phyloP scores from a whole-genome alignment of 2,888 invertebrate species.

The Morinoia aosen region DNA sequence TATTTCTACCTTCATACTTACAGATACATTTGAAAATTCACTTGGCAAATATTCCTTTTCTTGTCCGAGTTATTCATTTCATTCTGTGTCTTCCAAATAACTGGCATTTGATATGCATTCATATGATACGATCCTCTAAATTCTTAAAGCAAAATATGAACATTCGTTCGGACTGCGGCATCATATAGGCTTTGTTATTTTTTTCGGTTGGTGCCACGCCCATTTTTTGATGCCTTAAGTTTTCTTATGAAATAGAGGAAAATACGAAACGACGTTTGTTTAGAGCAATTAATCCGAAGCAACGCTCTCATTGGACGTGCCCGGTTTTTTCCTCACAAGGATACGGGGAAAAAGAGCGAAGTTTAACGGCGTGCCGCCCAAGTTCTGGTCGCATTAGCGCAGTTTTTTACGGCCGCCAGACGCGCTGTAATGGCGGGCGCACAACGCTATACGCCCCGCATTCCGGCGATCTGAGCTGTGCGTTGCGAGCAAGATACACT shows the following conservation, averaged over 20 bases:
- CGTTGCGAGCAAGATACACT: neutral
- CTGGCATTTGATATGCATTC: too few species aligned
- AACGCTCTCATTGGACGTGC: neutral
- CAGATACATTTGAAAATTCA: too few species aligned
- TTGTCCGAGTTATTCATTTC: too few species aligned
- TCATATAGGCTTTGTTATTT: neutral
- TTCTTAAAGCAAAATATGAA: too few species aligned
- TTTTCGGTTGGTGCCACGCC: neutral
- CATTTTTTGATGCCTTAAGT: neutral
- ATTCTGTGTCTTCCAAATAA: too few species aligned
- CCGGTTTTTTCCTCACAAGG: neutral
- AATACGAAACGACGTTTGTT: neutral
- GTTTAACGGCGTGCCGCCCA: neutral
- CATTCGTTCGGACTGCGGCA: neutral
- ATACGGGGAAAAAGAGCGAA: neutral
- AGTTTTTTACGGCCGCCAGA: constrained; percentile 25
- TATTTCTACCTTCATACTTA: too few species aligned
- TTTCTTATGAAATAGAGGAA: neutral
- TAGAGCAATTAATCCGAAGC: neutral
- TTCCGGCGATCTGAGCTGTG: neutral
- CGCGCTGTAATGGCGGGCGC: neutral
- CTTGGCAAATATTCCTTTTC: too few species aligned
- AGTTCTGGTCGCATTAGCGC: constrained; percentile 15
- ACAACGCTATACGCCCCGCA: neutral
- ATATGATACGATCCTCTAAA: too few species aligned